Evolutionary conservation across 2,797 vertebrate species (phyloP).

Genomic region (Podarcis siculus): DNA sequence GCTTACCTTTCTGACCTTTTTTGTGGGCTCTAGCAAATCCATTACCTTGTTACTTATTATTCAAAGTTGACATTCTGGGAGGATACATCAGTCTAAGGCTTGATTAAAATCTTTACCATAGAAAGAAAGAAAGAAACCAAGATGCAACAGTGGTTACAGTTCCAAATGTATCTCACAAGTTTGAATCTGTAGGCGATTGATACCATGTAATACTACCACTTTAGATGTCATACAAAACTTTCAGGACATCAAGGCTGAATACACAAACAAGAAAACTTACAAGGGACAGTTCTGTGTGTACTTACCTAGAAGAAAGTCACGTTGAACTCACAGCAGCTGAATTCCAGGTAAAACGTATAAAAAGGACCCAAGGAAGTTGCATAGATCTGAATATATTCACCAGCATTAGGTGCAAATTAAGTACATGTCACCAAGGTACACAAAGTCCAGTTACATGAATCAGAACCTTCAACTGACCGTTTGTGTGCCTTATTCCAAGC

Average conservation of each 20-base stretch:
- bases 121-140: not conserved
- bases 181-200: not conserved
- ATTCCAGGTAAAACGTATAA: not conserved
- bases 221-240: not conserved
- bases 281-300: not conserved
- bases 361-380: not conserved
- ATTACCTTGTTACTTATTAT: not conserved
- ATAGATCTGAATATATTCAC: not conserved
- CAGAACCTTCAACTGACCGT: too few relatives aligned
- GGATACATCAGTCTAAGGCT: not conserved
- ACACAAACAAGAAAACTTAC: not conserved
- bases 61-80: not conserved
- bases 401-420: not conserved
- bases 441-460: too few relatives aligned
- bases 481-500: not conserved
- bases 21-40: not conserved
- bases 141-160: not conserved
- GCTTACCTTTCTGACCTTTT: not conserved
- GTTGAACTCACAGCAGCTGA: not conserved
- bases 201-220: not conserved
- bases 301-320: not conserved
- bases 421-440: too few relatives aligned
- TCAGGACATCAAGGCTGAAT: not conserved
- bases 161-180: not conserved
- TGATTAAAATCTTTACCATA: not conserved